These are phyloP conservation scores for Laterallus jamaicensis DNA, from an alignment of 2,113 vertebrate genomes.

Conservation along the genomic window DNA sequence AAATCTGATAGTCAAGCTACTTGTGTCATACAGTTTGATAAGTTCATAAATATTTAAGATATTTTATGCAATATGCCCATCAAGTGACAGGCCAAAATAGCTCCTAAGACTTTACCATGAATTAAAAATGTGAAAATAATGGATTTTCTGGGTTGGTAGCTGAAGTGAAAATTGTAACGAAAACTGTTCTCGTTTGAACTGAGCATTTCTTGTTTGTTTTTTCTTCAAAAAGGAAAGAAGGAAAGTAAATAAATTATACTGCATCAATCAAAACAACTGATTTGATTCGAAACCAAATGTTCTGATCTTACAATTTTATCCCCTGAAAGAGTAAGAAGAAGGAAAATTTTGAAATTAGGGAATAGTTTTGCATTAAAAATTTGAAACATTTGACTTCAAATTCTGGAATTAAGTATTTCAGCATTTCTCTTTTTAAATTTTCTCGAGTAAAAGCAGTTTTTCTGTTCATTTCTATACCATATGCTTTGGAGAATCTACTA, in stretches of 20 bases:
- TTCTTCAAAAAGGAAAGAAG: background rate
- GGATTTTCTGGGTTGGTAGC: conserved; percentile 43
- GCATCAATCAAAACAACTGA: background rate
- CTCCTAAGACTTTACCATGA: conserved; percentile 51
- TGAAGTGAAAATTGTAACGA: conserved; percentile 30
- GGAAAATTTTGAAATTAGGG: background rate
- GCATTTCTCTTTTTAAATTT: background rate
- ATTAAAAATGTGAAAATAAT: conserved; percentile 69
- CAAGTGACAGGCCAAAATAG: conserved; percentile 58
- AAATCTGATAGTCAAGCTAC: conserved; percentile 33
- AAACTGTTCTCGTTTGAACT: background rate
- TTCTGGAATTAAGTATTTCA: background rate
- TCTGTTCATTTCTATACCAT: background rate
- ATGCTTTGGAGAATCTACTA: background rate
- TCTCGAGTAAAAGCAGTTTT: background rate
- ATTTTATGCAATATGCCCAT: conserved; percentile 54
- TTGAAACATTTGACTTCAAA: background rate
- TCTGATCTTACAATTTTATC: background rate
- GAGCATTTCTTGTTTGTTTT: conserved; percentile 6
- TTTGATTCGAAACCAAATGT: background rate
- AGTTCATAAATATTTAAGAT: conserved; percentile 54
- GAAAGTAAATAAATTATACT: background rate
- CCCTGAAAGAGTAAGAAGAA: background rate
- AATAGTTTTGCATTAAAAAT: background rate
- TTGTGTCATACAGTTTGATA: conserved; percentile 48